Conservation (phyloP, 2,888 invertebrate species). For the Sipha maydis region DNA sequence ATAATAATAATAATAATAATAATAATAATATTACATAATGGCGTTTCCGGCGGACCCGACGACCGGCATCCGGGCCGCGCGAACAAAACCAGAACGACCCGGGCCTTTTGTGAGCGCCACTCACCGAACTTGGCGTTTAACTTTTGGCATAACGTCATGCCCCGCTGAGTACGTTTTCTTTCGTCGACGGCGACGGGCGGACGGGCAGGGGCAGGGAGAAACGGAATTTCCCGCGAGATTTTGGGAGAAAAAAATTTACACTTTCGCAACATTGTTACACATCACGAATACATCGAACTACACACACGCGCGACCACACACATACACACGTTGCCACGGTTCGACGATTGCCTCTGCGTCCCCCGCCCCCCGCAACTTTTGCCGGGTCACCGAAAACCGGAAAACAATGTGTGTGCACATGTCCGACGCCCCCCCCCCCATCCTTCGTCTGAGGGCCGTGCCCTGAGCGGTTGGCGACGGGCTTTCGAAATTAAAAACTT, state of each 20-base stretch:
- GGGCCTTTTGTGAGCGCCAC: slow-evolving; percentile 17
- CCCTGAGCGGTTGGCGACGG: background rate
- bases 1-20: slow-evolving; percentile 39
- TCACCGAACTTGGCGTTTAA: slow-evolving; percentile 51
- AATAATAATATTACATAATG: slow-evolving; percentile 54
- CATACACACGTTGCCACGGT: background rate
- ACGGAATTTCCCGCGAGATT: slow-evolving; percentile 3
- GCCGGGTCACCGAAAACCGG: background rate
- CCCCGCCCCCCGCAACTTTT: background rate
- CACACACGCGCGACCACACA: background rate
- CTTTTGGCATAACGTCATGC: slow-evolving; percentile 42
- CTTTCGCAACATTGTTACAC: background rate
- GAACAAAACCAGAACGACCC: slow-evolving; percentile 42
- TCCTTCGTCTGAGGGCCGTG: background rate
- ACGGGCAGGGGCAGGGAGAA: background rate
- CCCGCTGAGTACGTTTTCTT: slow-evolving; percentile 22
- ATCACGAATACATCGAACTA: background rate
- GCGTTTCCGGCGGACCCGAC: slow-evolving; percentile 34
- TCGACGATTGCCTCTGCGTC: background rate
- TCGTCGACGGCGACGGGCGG: background rate
- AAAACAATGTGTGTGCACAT: background rate
- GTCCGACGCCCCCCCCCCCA: background rate
- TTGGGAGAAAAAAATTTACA: background rate
- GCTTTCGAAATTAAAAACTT: slow-evolving; percentile 15
- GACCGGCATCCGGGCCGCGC: slow-evolving; percentile 36